These are phyloP conservation scores for Progne subis DNA, from an alignment of 2,113 vertebrate genomes.

Conservation along the genomic window DNA sequence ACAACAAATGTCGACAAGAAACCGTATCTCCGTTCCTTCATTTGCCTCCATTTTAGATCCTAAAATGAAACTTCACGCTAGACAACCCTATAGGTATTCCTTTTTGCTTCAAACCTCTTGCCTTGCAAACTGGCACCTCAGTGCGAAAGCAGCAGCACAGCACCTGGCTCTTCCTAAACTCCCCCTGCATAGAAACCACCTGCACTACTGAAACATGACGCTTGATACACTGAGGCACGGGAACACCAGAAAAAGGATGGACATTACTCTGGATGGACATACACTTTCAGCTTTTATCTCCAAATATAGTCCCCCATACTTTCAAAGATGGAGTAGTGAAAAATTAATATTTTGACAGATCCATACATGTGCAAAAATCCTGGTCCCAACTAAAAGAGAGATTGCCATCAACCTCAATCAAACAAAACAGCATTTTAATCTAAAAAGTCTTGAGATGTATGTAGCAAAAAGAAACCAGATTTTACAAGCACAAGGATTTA, in stretches of 20 bases:
- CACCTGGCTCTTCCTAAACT: not conserved
- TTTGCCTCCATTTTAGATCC: conserved; percentile 27
- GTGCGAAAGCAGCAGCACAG: not conserved
- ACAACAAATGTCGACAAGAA: not conserved
- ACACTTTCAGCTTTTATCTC: not conserved
- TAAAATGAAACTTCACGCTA: not conserved
- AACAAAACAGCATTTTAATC: not conserved
- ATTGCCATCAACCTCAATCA: not conserved
- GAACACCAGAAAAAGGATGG: not conserved
- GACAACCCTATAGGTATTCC: not conserved
- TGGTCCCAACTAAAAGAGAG: not conserved
- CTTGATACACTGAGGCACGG: not conserved
- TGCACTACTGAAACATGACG: fast-evolving
- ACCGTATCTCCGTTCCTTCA: fast-evolving
- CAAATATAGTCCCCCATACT: not conserved
- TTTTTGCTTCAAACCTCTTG: not conserved
- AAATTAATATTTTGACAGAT: not conserved
- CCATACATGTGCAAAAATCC: fast-evolving
- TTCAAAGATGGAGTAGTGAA: not conserved
- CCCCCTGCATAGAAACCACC: not conserved
- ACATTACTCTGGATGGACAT: not conserved
- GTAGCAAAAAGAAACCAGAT: not conserved
- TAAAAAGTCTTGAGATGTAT: not conserved
- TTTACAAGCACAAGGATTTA: not conserved
- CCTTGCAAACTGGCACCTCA: not conserved